phyloP scores from a whole-genome alignment of 2,113 vertebrate species.

The Ictidomys tridecemlineatus region DNA sequence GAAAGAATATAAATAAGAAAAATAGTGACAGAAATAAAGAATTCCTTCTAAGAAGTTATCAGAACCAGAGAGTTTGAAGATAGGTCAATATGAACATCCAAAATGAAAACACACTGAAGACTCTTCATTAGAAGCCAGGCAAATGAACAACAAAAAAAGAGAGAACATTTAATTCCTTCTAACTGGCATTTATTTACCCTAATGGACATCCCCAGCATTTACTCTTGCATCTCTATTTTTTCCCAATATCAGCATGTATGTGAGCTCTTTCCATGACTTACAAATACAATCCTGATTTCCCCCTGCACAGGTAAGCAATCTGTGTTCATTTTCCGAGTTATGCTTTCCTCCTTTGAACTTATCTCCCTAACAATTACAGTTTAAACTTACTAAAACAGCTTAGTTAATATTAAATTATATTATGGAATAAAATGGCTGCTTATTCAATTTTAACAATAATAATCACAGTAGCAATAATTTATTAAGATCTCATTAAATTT shows the following conservation, averaged over 20 bases:
- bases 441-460: not conserved
- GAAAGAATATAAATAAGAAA: not conserved
- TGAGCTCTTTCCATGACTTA: not conserved
- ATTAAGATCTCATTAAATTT: not conserved
- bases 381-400: constrained; percentile 31
- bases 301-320: not conserved
- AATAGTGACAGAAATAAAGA: not conserved
- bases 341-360: not conserved
- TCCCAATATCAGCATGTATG: not conserved
- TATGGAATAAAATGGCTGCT: not conserved
- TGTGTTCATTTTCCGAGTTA: not conserved
- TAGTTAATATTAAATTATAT: not conserved
- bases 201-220: not conserved
- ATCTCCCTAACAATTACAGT: not conserved
- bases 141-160: not conserved
- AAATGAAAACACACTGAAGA: not conserved
- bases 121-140: not conserved
- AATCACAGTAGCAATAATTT: not conserved
- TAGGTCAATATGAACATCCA: not conserved
- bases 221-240: not conserved
- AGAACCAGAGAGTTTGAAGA: not conserved
- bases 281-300: not conserved
- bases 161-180: not conserved
- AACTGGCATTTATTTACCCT: not conserved
- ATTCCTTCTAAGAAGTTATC: not conserved